phyloP scores from a whole-genome alignment of 2,888 invertebrate species.

The Pachymerium ferrugineum region DNA sequence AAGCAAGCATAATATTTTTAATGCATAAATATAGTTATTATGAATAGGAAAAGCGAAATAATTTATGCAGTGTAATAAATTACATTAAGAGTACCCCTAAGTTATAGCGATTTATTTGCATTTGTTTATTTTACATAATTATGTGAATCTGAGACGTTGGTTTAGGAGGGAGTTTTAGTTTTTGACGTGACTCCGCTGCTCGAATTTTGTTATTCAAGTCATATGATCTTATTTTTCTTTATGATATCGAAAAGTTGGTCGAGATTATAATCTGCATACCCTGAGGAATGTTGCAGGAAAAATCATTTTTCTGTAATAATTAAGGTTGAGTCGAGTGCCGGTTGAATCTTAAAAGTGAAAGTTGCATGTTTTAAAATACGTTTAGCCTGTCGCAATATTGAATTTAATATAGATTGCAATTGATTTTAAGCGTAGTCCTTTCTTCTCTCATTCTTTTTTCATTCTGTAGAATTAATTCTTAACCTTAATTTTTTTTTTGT shows the following conservation, averaged over 20 bases:
- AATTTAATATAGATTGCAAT: background rate
- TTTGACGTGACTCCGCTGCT: constrained; percentile 2
- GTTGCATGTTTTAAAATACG: no score
- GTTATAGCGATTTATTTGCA: background rate
- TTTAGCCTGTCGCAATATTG: background rate
- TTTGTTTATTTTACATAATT: background rate
- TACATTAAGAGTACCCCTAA: no score
- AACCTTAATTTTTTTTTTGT: background rate
- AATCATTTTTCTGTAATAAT: background rate
- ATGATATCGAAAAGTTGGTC: no score
- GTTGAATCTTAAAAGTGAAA: no score
- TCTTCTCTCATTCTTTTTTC: background rate
- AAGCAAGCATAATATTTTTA: background rate
- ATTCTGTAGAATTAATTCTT: background rate
- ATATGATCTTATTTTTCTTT: constrained; percentile 11
- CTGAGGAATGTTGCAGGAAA: constrained; percentile 15
- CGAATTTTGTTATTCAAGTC: background rate
- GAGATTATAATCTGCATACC: constrained; percentile 18
- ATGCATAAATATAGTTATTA: background rate
- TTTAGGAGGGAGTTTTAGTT: background rate
- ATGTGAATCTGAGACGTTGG: background rate
- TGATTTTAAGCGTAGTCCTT: background rate
- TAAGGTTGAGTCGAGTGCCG: background rate
- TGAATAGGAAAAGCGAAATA: background rate
- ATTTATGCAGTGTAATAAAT: background rate